These are phyloP conservation scores for Erithacus rubecula DNA, from an alignment of 2,797 vertebrate species.

Conservation along the genomic window DNA sequence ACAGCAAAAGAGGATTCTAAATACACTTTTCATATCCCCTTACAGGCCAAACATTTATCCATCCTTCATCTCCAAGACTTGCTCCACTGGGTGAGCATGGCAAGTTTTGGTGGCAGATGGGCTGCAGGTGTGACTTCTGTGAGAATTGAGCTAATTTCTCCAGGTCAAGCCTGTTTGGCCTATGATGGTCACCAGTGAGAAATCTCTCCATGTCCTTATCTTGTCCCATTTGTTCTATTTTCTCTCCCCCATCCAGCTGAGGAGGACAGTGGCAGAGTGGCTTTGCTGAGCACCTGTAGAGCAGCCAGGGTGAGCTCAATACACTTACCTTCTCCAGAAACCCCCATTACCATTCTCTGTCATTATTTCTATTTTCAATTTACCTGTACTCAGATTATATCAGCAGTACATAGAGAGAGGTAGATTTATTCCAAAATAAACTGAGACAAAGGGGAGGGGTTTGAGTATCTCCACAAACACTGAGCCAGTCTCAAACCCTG, in stretches of 20 bases:
- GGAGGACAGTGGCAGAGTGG: fast-evolving
- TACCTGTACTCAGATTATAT: background rate
- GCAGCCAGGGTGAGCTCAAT: background rate
- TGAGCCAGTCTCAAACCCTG: background rate
- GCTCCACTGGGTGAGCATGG: background rate
- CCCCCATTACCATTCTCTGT: background rate
- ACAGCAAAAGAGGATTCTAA: background rate
- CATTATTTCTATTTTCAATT: background rate
- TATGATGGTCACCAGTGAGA: fast-evolving
- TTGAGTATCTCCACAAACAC: background rate
- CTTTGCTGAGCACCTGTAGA: background rate
- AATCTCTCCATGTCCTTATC: background rate
- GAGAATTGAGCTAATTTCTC: background rate
- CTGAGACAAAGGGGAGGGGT: background rate
- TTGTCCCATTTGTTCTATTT: fast-evolving
- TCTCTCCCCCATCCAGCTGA: background rate
- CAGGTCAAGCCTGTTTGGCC: fast-evolving
- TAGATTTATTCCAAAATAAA: background rate
- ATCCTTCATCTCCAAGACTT: background rate
- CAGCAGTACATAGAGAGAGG: background rate
- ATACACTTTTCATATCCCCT: background rate
- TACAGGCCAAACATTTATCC: background rate
- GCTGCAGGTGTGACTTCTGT: background rate
- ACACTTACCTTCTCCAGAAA: background rate
- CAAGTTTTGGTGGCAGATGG: background rate